These are phyloP conservation scores for Stegodyphus dumicola DNA, from an alignment of 1,140 invertebrate species.

Conservation along the genomic window DNA sequence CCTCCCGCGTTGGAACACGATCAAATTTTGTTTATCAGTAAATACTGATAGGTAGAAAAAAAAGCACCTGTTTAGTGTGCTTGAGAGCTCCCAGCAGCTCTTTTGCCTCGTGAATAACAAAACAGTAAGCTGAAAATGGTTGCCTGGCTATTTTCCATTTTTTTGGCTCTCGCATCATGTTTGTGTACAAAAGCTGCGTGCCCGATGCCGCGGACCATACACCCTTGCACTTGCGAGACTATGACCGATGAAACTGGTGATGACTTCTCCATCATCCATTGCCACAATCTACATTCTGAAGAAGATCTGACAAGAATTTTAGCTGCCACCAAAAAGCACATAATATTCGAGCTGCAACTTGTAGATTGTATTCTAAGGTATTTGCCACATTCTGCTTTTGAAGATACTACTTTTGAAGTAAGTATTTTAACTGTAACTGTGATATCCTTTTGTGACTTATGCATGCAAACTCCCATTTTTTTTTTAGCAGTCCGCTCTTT, in stretches of 20 bases:
- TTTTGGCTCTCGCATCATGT: no score
- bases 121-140: no score
- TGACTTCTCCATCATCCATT: constrained; percentile 10
- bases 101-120: no score
- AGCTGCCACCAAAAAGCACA: background rate
- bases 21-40: no score
- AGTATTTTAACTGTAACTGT: background rate
- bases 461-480: background rate
- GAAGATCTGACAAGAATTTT: constrained; percentile 7
- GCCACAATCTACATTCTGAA: constrained; percentile 16
- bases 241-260: constrained; percentile 10
- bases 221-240: background rate
- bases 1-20: no score
- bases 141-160: no score
- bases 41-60: no score
- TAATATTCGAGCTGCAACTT: constrained; percentile 35
- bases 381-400: constrained; percentile 36
- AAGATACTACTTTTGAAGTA: constrained; percentile 19
- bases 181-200: background rate
- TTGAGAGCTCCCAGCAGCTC: no score
- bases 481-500: no score
- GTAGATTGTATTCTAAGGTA: constrained; percentile 20
- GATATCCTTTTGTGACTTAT: background rate
- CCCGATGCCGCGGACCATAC: background rate
- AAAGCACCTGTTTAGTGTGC: no score